A percentile compares a stretch with the other conserved stretches of the same genome.
Conservation (phyloP, 2,888 invertebrate genomes). For the Subacronicta megacephala region DNA sequence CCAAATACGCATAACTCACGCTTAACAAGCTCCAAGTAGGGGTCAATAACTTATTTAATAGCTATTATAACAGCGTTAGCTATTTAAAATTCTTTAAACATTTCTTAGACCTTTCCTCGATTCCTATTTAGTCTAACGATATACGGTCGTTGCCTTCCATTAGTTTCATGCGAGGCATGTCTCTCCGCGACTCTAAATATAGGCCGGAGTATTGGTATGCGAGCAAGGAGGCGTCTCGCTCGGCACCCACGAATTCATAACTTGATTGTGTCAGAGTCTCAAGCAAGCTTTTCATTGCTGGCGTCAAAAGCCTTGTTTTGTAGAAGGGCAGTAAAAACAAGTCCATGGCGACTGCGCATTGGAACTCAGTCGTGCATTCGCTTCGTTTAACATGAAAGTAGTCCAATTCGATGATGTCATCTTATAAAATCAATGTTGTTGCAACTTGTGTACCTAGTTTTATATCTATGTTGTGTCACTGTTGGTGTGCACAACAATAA, state of each 20-base stretch:
- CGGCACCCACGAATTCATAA: constrained; percentile 42
- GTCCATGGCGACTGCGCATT: constrained; percentile 40
- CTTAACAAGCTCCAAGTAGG: constrained; percentile 11
- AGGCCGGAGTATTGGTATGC: constrained; percentile 74
- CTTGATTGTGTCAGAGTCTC: constrained; percentile 24
- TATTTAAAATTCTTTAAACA: constrained; percentile 59
- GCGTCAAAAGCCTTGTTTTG: constrained; percentile 19
- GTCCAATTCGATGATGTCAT: constrained; percentile 59
- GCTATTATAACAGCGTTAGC: neutral
- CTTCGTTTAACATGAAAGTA: constrained; percentile 38
- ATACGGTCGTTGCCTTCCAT: constrained; percentile 64
- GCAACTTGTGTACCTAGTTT: constrained; percentile 56
- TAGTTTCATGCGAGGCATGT: constrained; percentile 67
- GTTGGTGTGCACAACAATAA: neutral
- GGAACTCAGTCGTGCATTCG: constrained; percentile 22
- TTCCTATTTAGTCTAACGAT: constrained; percentile 61
- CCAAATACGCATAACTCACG: no score
- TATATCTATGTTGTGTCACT: constrained; percentile 20
- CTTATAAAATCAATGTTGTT: constrained; percentile 62
- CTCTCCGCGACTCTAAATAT: constrained; percentile 76
- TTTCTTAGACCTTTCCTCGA: constrained; percentile 55
- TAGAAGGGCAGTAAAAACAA: constrained; percentile 15
- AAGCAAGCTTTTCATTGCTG: constrained; percentile 40
- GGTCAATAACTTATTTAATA: constrained; percentile 38
- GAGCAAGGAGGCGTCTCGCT: constrained; percentile 51